phyloP scores from a whole-genome alignment of 2,888 invertebrate genomes.

The Rhopalosiphum nymphaeae region DNA sequence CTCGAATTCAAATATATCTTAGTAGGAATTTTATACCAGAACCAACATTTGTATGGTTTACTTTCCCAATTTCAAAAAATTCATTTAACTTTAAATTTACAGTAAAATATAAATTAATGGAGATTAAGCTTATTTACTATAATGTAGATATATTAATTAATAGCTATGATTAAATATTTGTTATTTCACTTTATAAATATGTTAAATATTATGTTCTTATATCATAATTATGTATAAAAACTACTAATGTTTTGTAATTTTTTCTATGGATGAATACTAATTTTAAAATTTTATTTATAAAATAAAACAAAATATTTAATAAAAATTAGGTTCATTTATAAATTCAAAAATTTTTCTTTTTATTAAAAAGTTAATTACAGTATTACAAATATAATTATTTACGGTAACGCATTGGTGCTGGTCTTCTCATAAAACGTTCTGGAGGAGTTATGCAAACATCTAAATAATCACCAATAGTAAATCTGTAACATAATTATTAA shows the following conservation, averaged over 20 bases:
- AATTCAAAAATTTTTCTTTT: conserved; percentile 26
- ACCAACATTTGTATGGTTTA: background rate
- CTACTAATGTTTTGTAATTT: no score
- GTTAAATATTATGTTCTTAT: no score
- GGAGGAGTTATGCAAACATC: conserved; percentile 86
- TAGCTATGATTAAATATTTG: background rate
- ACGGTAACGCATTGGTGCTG: conserved; percentile 68
- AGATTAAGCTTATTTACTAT: background rate
- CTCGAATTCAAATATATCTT: background rate
- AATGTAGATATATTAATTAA: background rate
- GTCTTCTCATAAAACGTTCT: conserved; percentile 76
- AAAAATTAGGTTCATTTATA: background rate
- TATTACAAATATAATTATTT: conserved; percentile 46
- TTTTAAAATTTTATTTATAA: background rate
- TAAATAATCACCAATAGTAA: conserved; percentile 96
- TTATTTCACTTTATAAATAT: no score
- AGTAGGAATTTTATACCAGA: background rate
- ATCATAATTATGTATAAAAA: no score
- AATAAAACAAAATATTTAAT: background rate
- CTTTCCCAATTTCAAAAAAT: background rate
- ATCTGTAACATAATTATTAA: conserved; percentile 73
- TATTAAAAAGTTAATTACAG: conserved; percentile 27
- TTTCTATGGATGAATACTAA: background rate
- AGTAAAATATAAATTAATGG: background rate
- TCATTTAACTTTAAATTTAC: background rate